phyloP scores from a whole-genome alignment of 2,797 vertebrate genomes.

The Salarias fasciatus region DNA sequence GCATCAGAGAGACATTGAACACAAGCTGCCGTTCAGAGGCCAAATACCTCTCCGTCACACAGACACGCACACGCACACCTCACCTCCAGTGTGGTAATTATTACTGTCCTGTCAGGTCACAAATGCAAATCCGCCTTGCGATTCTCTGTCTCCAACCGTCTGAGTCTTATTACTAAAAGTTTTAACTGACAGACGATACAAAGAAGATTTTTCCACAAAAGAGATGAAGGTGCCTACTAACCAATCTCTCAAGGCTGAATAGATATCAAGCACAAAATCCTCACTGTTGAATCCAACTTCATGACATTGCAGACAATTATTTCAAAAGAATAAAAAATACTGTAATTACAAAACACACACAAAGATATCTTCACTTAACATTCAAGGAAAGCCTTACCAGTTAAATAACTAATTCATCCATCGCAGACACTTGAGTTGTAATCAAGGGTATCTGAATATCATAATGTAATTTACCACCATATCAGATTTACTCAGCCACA shows the following conservation, averaged over 20 bases:
- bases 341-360: neutral
- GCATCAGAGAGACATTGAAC: conserved; percentile 78
- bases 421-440: neutral
- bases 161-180: conserved; percentile 7
- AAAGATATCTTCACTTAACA: conserved; percentile 12
- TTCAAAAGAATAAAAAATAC: neutral
- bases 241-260: neutral
- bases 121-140: conserved; percentile 20
- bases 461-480: neutral
- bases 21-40: conserved; percentile 64
- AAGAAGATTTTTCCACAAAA: too few relatives aligned
- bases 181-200: too few relatives aligned
- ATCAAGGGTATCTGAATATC: conserved; percentile 11
- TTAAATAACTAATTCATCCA: neutral
- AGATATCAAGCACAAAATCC: neutral
- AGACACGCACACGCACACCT: conserved; percentile 50
- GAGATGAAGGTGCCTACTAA: too few relatives aligned
- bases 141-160: conserved; percentile 14
- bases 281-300: neutral
- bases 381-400: neutral
- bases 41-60: conserved; percentile 63
- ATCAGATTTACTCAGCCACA: neutral
- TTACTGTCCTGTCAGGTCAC: conserved; percentile 65
- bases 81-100: conserved; percentile 51
- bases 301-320: neutral